phyloP scores from a whole-genome alignment of 2,888 invertebrate species.

The Miltochrista miniata region DNA sequence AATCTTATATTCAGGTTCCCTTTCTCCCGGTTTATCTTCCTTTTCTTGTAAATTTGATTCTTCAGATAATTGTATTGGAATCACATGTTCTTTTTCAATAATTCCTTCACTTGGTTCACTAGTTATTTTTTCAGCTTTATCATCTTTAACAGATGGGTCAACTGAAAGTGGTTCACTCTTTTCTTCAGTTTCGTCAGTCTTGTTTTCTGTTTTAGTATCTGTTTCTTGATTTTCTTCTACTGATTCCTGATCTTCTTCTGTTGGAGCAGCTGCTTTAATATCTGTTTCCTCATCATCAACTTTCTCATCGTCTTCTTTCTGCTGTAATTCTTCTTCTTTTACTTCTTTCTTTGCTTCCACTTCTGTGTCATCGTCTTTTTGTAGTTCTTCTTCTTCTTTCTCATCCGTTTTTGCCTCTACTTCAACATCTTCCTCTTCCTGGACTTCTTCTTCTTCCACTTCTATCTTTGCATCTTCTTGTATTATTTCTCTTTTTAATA shows the following conservation, averaged over 20 bases:
- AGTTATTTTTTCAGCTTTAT: constrained; percentile 31
- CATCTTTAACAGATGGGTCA: constrained; percentile 25
- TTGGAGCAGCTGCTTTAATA: constrained; percentile 1
- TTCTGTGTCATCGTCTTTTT: neutral
- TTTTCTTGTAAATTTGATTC: constrained; percentile 26
- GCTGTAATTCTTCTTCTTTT: constrained; percentile 8
- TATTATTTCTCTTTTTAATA: constrained; percentile 7
- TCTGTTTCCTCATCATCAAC: constrained; percentile 20
- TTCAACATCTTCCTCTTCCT: constrained; percentile 16
- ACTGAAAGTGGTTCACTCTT: neutral
- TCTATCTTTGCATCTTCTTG: constrained; percentile 9
- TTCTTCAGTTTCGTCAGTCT: constrained; percentile 10
- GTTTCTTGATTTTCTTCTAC: constrained; percentile 17
- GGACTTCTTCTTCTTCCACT: constrained; percentile 6
- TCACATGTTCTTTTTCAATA: constrained; percentile 31
- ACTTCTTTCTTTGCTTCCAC: constrained; percentile 12
- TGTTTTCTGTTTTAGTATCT: constrained; percentile 11
- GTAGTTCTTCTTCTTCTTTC: constrained; percentile 14
- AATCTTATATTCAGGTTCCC: constrained; percentile 45
- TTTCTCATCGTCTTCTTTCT: constrained; percentile 8
- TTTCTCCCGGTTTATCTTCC: constrained; percentile 30
- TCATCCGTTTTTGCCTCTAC: constrained; percentile 18
- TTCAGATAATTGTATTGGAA: constrained; percentile 19
- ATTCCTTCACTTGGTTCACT: constrained; percentile 18
- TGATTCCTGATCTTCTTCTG: constrained; percentile 10